Percentiles rank a stretch among this genome's conserved stretches.
phyloP scores from a whole-genome alignment of 1,140 invertebrate genomes.

The Bombus haemorrhoidalis region DNA sequence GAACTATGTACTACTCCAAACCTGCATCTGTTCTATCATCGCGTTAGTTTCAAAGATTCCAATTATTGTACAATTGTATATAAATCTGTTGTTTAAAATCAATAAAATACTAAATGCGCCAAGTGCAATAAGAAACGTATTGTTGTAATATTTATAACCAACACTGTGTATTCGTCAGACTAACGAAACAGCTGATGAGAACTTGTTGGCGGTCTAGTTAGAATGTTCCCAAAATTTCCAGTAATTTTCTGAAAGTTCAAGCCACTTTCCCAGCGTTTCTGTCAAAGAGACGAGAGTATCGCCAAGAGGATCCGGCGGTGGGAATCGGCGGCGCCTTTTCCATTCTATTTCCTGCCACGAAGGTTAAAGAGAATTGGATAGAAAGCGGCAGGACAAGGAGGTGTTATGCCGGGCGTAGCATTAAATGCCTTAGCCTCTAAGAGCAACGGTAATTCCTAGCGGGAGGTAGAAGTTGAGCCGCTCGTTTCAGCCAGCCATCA shows the following conservation, averaged over 20 bases:
- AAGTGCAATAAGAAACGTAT: too few species aligned
- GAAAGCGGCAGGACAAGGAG: constrained; percentile 69
- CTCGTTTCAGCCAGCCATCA: constrained; percentile 62
- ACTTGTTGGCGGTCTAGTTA: too few species aligned
- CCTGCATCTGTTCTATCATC: too few species aligned
- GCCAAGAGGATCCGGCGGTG: not conserved
- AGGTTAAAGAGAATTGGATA: constrained; percentile 80
- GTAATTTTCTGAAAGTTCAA: not conserved
- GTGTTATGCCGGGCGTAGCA: constrained; percentile 68
- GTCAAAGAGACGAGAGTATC: not conserved
- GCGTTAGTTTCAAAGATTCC: too few species aligned
- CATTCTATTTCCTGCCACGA: constrained; percentile 74
- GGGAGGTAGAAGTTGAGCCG: constrained; percentile 74
- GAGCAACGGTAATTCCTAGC: constrained; percentile 80
- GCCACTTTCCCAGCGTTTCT: not conserved
- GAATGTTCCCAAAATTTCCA: not conserved
- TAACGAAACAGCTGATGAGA: too few species aligned
- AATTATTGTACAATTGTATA: too few species aligned
- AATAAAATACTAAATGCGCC: too few species aligned
- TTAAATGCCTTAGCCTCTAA: constrained; percentile 78
- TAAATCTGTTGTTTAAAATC: too few species aligned
- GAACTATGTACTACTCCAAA: too few species aligned
- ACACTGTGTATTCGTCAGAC: too few species aligned
- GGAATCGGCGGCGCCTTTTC: constrained; percentile 54
- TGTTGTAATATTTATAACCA: too few species aligned